phyloP scores from a whole-genome alignment of 2,797 vertebrate species.

The Pseudochaenichthys georgianus region DNA sequence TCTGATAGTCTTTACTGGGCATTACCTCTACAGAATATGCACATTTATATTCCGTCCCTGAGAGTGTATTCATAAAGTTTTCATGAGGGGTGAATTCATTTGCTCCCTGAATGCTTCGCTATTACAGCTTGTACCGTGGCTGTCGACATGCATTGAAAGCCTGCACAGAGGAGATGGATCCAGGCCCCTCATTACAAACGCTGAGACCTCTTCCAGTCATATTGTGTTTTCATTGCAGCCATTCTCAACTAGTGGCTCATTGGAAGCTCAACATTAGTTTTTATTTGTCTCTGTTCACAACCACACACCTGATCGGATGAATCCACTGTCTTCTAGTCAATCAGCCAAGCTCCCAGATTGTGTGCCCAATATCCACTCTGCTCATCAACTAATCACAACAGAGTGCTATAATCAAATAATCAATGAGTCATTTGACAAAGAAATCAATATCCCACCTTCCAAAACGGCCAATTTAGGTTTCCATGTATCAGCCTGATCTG shows the following conservation, averaged over 20 bases:
- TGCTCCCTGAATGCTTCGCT: slow-evolving; percentile 74
- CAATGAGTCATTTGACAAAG: slow-evolving; percentile 71
- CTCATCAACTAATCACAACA: slow-evolving; percentile 72
- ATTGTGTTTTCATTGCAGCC: slow-evolving; percentile 25
- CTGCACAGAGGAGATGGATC: slow-evolving; percentile 51
- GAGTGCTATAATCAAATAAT: slow-evolving; percentile 77
- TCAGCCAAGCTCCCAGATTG: slow-evolving; percentile 54
- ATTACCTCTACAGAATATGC: slow-evolving; percentile 44
- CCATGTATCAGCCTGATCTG: slow-evolving; percentile 64
- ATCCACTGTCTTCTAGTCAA: slow-evolving; percentile 54
- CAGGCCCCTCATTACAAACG: slow-evolving; percentile 44
- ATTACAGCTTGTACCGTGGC: slow-evolving; percentile 70
- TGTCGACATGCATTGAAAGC: slow-evolving; percentile 67
- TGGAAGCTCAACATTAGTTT: not conserved
- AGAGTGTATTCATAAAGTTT: slow-evolving; percentile 80
- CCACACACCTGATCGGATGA: slow-evolving; percentile 45
- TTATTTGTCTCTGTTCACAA: slow-evolving; percentile 21
- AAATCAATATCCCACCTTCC: slow-evolving; percentile 63
- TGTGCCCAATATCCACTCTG: slow-evolving; percentile 60
- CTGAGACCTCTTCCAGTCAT: slow-evolving; percentile 32
- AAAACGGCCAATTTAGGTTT: slow-evolving; percentile 68
- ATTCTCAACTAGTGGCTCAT: slow-evolving; percentile 20
- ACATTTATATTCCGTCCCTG: slow-evolving; percentile 74
- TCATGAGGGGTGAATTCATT: slow-evolving; percentile 81
- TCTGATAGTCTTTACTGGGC: slow-evolving; percentile 46